phyloP scores from a whole-genome alignment of 2,113 vertebrate genomes.

The Pollachius pollachius region DNA sequence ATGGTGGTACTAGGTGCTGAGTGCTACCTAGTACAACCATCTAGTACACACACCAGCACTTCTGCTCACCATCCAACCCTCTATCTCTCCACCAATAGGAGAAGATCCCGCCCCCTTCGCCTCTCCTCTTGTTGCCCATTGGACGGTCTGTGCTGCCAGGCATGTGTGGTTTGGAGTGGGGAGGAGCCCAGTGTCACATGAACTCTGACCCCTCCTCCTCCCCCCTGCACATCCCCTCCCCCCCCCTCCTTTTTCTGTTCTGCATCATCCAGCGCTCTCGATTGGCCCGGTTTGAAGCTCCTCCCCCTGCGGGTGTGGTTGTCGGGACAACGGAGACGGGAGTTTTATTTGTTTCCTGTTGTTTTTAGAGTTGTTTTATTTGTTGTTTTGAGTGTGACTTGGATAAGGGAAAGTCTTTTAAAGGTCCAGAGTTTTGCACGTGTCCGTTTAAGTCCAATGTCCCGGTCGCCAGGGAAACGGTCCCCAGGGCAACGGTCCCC shows the following conservation, averaged over 20 bases:
- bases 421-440: conserved; percentile 54
- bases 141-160: conserved; percentile 85
- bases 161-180: conserved; percentile 54
- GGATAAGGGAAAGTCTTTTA: conserved; percentile 61
- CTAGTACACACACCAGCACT: too few species aligned
- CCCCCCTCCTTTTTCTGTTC: too few species aligned
- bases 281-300: background rate
- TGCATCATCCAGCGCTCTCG: too few species aligned
- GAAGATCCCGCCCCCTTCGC: background rate
- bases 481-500: too few species aligned
- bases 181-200: too few species aligned
- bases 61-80: conserved; percentile 27
- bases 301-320: too few species aligned
- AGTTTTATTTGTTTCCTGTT: conserved; percentile 50
- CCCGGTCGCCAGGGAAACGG: too few species aligned
- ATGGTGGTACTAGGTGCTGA: too few species aligned
- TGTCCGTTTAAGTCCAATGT: conserved; percentile 1
- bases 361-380: conserved; percentile 4
- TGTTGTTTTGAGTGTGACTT: conserved; percentile 21
- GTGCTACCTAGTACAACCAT: too few species aligned
- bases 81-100: too few species aligned
- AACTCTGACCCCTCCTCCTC: background rate
- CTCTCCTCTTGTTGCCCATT: conserved; percentile 62
- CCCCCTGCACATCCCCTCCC: background rate
- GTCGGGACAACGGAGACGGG: background rate